Evolutionary conservation across 1,140 invertebrate species (phyloP).

Genomic region (Bombus sibiricus): DNA sequence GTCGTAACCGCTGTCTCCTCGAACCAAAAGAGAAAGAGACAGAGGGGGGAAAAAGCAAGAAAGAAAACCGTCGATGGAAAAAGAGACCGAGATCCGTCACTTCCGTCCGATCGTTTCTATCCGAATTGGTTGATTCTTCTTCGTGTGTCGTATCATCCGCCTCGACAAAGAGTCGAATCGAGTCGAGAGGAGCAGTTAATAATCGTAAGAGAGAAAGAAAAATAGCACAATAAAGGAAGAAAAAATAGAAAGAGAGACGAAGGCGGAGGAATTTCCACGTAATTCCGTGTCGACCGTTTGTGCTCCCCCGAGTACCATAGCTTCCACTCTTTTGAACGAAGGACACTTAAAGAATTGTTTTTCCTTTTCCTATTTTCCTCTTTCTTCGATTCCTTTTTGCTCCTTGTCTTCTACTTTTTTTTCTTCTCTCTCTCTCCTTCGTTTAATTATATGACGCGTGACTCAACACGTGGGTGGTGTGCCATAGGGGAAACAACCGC

Average conservation of each 20-base stretch:
- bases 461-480: conserved; percentile 6
- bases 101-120: conserved; percentile 64
- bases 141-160: background rate
- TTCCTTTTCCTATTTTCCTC: background rate
- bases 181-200: conserved; percentile 15
- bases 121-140: conserved; percentile 29
- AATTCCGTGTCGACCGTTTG: conserved; percentile 30
- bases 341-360: conserved; percentile 42
- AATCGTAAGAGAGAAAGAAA: background rate
- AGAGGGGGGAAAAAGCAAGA: background rate
- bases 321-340: conserved; percentile 48
- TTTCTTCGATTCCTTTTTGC: background rate
- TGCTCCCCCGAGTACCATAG: conserved; percentile 42
- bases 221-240: no score
- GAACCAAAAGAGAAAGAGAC: conserved; percentile 10
- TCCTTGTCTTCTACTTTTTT: background rate
- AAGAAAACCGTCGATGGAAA: background rate
- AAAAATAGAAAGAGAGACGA: background rate
- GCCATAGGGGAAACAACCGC: background rate
- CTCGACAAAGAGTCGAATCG: background rate
- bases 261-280: background rate
- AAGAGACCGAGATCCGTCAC: conserved; percentile 48
- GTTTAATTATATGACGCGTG: conserved; percentile 25
- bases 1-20: conserved; percentile 32
- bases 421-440: background rate